Conservation (phyloP, 2,113 vertebrate species). For the Romanogobio albipinnatus region DNA sequence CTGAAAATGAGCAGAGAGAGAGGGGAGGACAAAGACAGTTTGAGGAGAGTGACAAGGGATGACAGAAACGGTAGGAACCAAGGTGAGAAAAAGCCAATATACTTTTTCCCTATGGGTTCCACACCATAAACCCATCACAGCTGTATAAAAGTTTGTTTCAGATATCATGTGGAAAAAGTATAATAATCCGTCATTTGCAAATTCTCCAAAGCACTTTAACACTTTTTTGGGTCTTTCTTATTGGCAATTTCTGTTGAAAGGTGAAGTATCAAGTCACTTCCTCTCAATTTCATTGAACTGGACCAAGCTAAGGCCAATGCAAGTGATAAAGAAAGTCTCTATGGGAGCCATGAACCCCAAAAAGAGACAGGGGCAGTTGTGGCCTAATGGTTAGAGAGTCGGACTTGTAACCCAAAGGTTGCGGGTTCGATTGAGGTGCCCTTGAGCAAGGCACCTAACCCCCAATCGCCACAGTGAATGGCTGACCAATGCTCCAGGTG, state of each 20-base stretch:
- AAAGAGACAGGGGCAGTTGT: no score
- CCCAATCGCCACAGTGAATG: no score
- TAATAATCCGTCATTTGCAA: neutral
- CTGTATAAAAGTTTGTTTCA: no score
- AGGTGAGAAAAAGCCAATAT: neutral
- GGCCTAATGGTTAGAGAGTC: no score
- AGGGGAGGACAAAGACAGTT: neutral
- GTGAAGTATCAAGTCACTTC: conserved; percentile 3
- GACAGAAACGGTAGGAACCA: neutral
- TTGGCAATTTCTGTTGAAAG: neutral
- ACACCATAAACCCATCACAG: neutral
- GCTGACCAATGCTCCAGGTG: no score
- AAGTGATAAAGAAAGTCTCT: neutral
- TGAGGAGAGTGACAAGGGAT: neutral
- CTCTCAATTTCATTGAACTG: neutral
- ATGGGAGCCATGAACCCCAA: neutral
- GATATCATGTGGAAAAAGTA: no score
- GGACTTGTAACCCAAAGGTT: no score
- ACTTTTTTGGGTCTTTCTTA: neutral
- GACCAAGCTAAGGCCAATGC: neutral
- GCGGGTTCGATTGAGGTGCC: no score
- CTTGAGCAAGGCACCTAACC: no score
- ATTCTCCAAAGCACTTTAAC: neutral
- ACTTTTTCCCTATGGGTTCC: neutral
- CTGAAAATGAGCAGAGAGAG: neutral